These are phyloP conservation scores for Acrobasis consociella DNA, from an alignment of 2,888 invertebrate genomes.

Conservation along the genomic window DNA sequence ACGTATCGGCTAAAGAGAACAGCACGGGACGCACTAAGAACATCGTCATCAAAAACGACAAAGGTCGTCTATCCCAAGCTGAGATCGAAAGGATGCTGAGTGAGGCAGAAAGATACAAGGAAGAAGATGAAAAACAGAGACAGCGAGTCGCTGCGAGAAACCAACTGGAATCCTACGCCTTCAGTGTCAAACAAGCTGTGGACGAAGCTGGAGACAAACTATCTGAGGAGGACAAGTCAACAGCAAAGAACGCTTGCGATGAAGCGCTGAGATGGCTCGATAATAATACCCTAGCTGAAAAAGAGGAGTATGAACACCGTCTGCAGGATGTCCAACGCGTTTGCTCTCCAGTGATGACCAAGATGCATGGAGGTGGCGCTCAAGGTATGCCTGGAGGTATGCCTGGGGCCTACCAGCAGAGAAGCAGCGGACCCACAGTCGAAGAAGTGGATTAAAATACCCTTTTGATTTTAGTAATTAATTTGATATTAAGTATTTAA, in stretches of 20 bases:
- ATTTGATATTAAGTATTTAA: slow-evolving; percentile 36
- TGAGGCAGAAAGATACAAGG: slow-evolving; percentile 85
- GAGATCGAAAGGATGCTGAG: slow-evolving; percentile 88
- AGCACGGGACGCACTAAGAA: slow-evolving; percentile 84
- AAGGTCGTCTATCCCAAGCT: slow-evolving; percentile 87
- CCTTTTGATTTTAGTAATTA: not conserved
- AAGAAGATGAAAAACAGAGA: slow-evolving; percentile 84
- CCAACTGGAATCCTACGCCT: slow-evolving; percentile 82
- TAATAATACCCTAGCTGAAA: slow-evolving; percentile 84
- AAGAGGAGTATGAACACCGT: slow-evolving; percentile 85
- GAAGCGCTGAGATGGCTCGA: slow-evolving; percentile 88
- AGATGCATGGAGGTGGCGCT: slow-evolving; percentile 81
- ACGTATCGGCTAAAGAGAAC: slow-evolving; percentile 87
- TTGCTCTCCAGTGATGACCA: slow-evolving; percentile 83
- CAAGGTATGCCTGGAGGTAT: too few relatives aligned
- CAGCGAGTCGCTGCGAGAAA: slow-evolving; percentile 85
- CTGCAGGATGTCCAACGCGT: slow-evolving; percentile 82
- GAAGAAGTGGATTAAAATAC: slow-evolving; percentile 59
- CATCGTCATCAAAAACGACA: slow-evolving; percentile 89
- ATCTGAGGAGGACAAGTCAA: slow-evolving; percentile 83
- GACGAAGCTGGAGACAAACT: slow-evolving; percentile 85
- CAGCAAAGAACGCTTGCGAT: slow-evolving; percentile 76
- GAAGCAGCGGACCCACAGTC: slow-evolving; percentile 52
- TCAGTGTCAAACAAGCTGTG: slow-evolving; percentile 83
- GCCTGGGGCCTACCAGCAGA: slow-evolving; percentile 33